Evolutionary conservation across 2,113 vertebrate genomes (phyloP), one percentile per base, ranked within the genome.

Genomic region (Halichoerus grypus): DNA sequence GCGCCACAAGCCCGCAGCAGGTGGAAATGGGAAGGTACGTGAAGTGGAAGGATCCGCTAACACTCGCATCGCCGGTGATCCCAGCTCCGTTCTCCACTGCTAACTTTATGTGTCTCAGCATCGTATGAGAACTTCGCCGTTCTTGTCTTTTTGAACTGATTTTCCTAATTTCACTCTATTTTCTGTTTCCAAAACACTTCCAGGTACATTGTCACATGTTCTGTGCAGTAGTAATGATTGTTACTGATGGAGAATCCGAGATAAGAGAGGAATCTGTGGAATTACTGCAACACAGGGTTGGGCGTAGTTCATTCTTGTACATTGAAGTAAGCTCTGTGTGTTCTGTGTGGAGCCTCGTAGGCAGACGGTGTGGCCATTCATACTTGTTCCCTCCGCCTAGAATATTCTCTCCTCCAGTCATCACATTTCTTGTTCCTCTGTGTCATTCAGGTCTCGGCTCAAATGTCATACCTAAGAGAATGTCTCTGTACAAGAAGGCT

Each of bases 111-210:
- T 61, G 46, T 24, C 18, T 83, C 39, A 93, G 69, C 49, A 72
- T 83, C 10, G 7, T 69, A 28, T 88, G 33, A 12, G 42, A 88
- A 55, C 36, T 49, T 94, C 53, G 88, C 2, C 31, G 6, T 39
- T 69, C 33, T 36, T 83, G n/a, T 49, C 69, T 59, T 36, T 88
- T 94, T 82, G 10, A 90, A 51, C 36, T 84, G 21, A 81, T 46
- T 93, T 95, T 83, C 88, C 36, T 24, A 77, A 67, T 77, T 96
- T 79, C 36, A 18, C 2, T 63, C 16, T 84, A 46, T 63, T 80
- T 86, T 88, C 31, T 93, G 21, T 95, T 97, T 84, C 33, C 36
- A 84, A 93, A 88, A 59, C 63, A 55, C 24, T 51, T 71, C 9
- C 39, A 19, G 53, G 21, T 79, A 39, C 7, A 49, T 83, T 67